Evolutionary conservation across 2,888 invertebrate species (phyloP), one percentile per base, ranked within the genome.

Genomic region (Nephrocerus scutellatus): DNA sequence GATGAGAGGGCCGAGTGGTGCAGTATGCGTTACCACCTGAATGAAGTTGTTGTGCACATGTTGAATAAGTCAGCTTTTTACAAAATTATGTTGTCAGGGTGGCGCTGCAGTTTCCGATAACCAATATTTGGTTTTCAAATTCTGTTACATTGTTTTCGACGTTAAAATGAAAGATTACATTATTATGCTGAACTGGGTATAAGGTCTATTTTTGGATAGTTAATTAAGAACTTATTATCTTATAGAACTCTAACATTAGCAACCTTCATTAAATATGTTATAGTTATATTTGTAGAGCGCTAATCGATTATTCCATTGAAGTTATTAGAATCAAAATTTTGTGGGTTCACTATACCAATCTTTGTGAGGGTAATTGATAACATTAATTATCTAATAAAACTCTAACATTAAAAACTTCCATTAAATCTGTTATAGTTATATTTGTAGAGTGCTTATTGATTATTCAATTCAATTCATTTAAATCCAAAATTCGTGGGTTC

Each of bases 151-250:
- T 41, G 23, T 41, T 43, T 7, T 38, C 29, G 13, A 30, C 39
- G 18, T 33, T 34, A 14, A 49, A 36, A 13, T 47, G 22, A 9
- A 46, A 25, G 20, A 43, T 47, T 18, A 34, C 43, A 21, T 26
- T 29, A 16, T 47, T 44, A 30, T 44, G 44, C 15, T 41, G 31
- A 28, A 46, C 48, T 7, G 37, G 39, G 21, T 30, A 41, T 14
- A 46, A 13, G 7, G 15, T 32, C 15, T 45, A 21, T 21, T 42
- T 44, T 23, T 39, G 36, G 37, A 38, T 40, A 46, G 24, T 37
- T 49, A 24, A 49, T 45, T 33, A 48, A 15, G 41, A 48, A 48
- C 26, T 41, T 30, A 41, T 39, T 32, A 41, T 38, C 30, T 45
- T 34, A 32, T 39, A 43, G 26, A 16, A 43, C 40, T 22, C 36